These are phyloP conservation scores for Laspeyria flexula DNA, from an alignment of 2,888 invertebrate genomes.

Conservation along the genomic window DNA sequence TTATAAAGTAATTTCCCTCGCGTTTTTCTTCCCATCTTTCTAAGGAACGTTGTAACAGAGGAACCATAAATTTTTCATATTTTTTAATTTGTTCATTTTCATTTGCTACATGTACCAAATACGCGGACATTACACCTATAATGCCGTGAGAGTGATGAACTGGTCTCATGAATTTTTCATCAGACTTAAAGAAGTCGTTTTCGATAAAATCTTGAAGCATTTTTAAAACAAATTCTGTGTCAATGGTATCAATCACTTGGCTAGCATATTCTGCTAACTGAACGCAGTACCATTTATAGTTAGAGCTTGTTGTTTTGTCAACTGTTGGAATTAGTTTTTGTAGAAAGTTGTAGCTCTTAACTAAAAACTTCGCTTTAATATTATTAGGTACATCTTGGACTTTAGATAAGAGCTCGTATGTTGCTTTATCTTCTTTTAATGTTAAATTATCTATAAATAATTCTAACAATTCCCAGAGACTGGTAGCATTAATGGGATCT, in stretches of 20 bases:
- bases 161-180: slow-evolving; percentile 2
- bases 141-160: slow-evolving; percentile 27
- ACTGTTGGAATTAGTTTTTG: slow-evolving; percentile 42
- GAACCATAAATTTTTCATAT: slow-evolving; percentile 54
- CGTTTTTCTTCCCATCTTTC: slow-evolving; percentile 48
- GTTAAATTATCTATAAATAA: slow-evolving; percentile 64
- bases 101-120: slow-evolving; percentile 52
- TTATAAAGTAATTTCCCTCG: slow-evolving; percentile 35
- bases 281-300: slow-evolving; percentile 33
- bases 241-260: slow-evolving; percentile 55
- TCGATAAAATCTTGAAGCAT: slow-evolving; percentile 56
- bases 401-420: slow-evolving; percentile 55
- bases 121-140: slow-evolving; percentile 52
- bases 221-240: slow-evolving; percentile 52
- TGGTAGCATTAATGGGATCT: slow-evolving; percentile 42
- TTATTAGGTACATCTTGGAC: slow-evolving; percentile 50
- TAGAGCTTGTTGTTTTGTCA: slow-evolving; percentile 35
- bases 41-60: slow-evolving; percentile 53
- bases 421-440: slow-evolving; percentile 61
- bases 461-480: slow-evolving; percentile 59
- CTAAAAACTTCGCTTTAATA: slow-evolving; percentile 55
- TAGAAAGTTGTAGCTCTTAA: slow-evolving; percentile 62
- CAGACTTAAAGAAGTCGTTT: slow-evolving; percentile 42
- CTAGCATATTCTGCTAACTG: slow-evolving; percentile 48
- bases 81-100: slow-evolving; percentile 55